Conservation (phyloP, 2,888 invertebrate species). For the Malacosoma neustria region DNA sequence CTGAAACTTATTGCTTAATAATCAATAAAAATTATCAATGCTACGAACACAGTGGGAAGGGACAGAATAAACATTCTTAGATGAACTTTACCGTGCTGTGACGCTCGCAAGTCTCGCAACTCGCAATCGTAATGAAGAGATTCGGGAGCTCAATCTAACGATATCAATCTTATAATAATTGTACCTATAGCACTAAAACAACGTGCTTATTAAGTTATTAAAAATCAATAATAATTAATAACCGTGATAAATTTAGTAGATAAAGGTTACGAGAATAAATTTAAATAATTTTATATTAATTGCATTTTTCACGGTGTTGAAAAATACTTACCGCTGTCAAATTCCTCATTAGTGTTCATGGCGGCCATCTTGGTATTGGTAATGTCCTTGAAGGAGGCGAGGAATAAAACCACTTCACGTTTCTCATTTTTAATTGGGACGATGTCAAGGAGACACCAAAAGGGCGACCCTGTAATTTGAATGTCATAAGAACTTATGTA, state of each 20-base stretch:
- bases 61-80: constrained; percentile 29
- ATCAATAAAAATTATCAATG: constrained; percentile 33
- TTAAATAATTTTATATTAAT: constrained; percentile 22
- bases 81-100: constrained; percentile 68
- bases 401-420: constrained; percentile 95
- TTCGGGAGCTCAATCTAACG: constrained; percentile 60
- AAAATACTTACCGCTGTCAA: constrained; percentile 87
- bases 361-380: constrained; percentile 93
- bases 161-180: constrained; percentile 41
- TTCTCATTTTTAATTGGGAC: constrained; percentile 99
- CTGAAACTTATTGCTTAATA: constrained; percentile 28
- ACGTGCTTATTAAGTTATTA: constrained; percentile 49
- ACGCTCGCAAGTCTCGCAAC: constrained; percentile 51
- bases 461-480: constrained; percentile 83
- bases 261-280: constrained; percentile 13
- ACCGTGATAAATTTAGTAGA: background rate
- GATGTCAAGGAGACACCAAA: constrained; percentile 97
- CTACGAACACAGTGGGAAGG: constrained; percentile 28
- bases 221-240: constrained; percentile 32
- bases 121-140: constrained; percentile 55
- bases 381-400: constrained; percentile 97
- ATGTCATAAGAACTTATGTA: too few relatives aligned
- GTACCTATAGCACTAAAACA: constrained; percentile 55
- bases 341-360: constrained; percentile 88
- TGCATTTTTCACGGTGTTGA: constrained; percentile 29